Base-by-base conservation (phyloP, 2,888 invertebrate genomes). In the Drosophila maculinotata region DNA sequence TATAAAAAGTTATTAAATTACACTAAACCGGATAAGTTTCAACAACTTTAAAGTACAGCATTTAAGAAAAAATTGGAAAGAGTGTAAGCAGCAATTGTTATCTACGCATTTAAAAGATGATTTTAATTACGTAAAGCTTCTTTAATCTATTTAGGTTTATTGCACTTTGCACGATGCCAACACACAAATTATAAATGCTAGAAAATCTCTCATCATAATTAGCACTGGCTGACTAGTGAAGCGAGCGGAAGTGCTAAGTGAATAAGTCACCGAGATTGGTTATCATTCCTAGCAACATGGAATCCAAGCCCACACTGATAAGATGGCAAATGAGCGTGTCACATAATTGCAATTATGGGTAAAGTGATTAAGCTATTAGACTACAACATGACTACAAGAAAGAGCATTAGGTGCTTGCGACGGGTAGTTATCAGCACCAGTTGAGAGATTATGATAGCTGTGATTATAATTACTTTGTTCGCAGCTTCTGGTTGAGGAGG, bases 401-500 rank as follows among this genome's bases (percentile, higher is more conserved):
- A 28, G 12, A n/a, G 47, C 36, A 31, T 44, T 69, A 41, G 33
- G 58, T 56, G 44, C 14, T 33, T 14, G 31, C 31, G 1, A 14
- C 12, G 42, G 41, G 3, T 38, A 36, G 48, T 53, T 57, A 47
- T 45, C 52, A 38, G 44, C n/a, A n/a, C 2, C 2, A 20, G 20
- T 20, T 20, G 20, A 2, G n/a, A 23, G 17, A 23, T 14, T 53
- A 42, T 57, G 15, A 15, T 15, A 10, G 10, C 10, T 26, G n/a
- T 35, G 30, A 30, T 42, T 38, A 12, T 72, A 89, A 76, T 89
- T 89, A 90, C 90, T 91, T 89, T 89, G 89, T 69, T 91, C 90
- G 63, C 76, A 83, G 63, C 81, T 89, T 58, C 90, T 82, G 66
- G 85, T 89, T 56, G 89, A 87, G 49, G 90, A 90, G 58, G 90